A percentile compares a stretch with the other conserved stretches of the same genome.
Evolutionary conservation across 2,113 vertebrate genomes (phyloP).

Genomic region (Hippopotamus amphibius): DNA sequence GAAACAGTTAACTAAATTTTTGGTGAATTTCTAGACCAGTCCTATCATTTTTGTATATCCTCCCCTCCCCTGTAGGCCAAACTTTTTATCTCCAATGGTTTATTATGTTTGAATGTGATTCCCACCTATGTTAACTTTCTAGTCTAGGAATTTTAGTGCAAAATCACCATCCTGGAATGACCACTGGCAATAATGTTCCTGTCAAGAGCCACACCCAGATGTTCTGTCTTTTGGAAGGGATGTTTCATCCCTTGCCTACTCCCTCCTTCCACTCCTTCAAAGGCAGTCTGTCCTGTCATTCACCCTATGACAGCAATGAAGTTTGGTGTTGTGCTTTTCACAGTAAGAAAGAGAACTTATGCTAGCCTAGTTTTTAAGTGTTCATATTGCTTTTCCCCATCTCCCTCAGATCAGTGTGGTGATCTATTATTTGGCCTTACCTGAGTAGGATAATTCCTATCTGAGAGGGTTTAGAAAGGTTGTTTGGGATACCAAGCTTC

Average conservation of each 20-base stretch:
- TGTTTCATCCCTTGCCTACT: slow-evolving; percentile 51
- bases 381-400: slow-evolving; percentile 9
- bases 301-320: slow-evolving; percentile 31
- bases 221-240: slow-evolving; percentile 58
- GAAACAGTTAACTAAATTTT: slow-evolving; percentile 3
- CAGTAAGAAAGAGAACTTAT: slow-evolving; percentile 52
- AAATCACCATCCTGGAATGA: slow-evolving; percentile 59
- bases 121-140: slow-evolving; percentile 16
- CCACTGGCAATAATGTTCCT: slow-evolving; percentile 14
- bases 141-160: slow-evolving; percentile 52
- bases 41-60: background rate
- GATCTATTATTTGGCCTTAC: slow-evolving; percentile 25
- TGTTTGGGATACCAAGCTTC: background rate
- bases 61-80: background rate
- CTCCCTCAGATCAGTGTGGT: background rate
- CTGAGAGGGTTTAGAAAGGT: slow-evolving; percentile 40
- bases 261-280: slow-evolving; percentile 39
- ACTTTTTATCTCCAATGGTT: background rate
- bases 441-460: slow-evolving; percentile 36
- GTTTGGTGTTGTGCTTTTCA: slow-evolving; percentile 53
- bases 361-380: slow-evolving; percentile 1
- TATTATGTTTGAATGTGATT: slow-evolving; percentile 48
- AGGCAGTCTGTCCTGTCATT: slow-evolving; percentile 39
- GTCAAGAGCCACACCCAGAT: slow-evolving; percentile 60
- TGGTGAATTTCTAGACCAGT: background rate